These are phyloP conservation scores for Tenrec ecaudatus DNA, from an alignment of 2,113 vertebrate genomes.

Conservation along the genomic window DNA sequence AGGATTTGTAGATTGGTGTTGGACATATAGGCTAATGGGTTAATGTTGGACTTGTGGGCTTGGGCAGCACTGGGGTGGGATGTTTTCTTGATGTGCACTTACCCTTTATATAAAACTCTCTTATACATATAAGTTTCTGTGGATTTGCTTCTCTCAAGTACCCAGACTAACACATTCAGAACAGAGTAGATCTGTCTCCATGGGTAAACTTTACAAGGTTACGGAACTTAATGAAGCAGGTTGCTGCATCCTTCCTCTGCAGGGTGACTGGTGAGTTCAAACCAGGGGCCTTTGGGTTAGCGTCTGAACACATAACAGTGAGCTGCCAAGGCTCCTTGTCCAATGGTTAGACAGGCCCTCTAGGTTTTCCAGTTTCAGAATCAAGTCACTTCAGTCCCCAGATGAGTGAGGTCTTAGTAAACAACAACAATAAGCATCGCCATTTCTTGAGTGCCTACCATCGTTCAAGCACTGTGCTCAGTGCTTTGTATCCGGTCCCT, in stretches of 20 bases:
- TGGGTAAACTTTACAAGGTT: no score
- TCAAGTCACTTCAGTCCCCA: background rate
- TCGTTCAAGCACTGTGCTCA: background rate
- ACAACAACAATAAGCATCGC: background rate
- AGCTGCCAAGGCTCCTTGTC: background rate
- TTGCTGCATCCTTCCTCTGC: background rate
- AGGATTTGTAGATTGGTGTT: no score
- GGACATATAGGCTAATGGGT: no score
- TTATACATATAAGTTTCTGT: no score
- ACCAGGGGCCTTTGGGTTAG: background rate
- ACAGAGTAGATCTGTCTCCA: no score
- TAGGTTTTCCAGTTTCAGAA: background rate
- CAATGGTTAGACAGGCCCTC: background rate
- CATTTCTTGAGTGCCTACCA: background rate
- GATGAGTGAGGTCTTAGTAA: background rate
- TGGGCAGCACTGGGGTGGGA: no score
- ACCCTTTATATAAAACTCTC: no score
- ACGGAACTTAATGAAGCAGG: background rate
- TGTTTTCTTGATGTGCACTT: no score
- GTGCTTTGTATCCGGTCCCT: background rate
- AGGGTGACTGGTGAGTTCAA: background rate
- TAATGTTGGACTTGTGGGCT: no score
- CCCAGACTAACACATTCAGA: no score
- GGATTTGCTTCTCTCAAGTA: no score
- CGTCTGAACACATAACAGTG: background rate